Evolutionary conservation across 2,888 invertebrate genomes (phyloP), one percentile per base, ranked within the genome.

Genomic region (Drosophila barbarae): DNA sequence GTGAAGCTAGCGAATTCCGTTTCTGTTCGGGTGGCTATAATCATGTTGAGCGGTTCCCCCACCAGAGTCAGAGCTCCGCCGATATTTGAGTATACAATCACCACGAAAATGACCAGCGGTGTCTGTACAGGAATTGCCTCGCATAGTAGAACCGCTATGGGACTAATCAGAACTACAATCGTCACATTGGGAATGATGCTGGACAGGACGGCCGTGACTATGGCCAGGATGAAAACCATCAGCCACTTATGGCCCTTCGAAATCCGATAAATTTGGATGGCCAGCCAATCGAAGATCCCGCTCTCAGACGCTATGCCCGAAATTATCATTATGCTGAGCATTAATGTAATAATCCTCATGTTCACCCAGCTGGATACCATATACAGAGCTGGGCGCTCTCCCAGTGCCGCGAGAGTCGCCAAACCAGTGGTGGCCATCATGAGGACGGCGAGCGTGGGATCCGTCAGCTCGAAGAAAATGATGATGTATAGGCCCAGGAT

Each of bases 31-130:
- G 88, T 86, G 34, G 87, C 86, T 26, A 90, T 87, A 0, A 88
- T 86, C 30, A 89, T 86, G 69, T 89, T 89, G 74, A 97, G 97
- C 0, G 97, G 97, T 88, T 97, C 97, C 0, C 97, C 97, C 1
- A 97, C 94, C 0, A 97, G 96, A 0, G 97, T 97, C 13, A 95
- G 92, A 0, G 96, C 94, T 0, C 97, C 97, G 0, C 97, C 97
- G 46, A 97, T 94, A 84, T 97, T 98, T 10, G 96, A 95, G 87
- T 94, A 97, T 69, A 97, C 92, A 15, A 96, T 93, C 92, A 96
- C 94, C 0, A 94, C 93, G 89, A 96, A 96, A 55, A 97, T 89
- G 13, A 97, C 93, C 0, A 95, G 94, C 0, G 95, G 94, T 0
- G 97, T 96, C 85, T 96, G 95, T 49, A 97, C 86, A 73, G 94